Conservation (phyloP, 2,888 invertebrate genomes). For the Drosophila limbata region DNA sequence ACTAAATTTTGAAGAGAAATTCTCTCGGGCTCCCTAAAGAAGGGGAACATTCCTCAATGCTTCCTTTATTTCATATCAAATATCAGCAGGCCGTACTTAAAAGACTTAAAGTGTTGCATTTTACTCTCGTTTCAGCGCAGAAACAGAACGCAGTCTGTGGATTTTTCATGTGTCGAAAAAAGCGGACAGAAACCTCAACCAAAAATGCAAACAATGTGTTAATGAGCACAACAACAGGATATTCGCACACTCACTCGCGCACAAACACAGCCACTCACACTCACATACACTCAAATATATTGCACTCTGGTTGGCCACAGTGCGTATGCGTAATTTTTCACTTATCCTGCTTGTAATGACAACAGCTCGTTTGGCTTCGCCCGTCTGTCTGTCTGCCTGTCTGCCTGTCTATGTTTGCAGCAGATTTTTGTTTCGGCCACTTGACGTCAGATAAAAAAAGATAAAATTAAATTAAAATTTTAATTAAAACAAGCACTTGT, state of each 20-base stretch:
- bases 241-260: neutral
- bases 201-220: conserved; percentile 58
- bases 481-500: conserved; percentile 76
- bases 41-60: no score
- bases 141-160: conserved; percentile 1
- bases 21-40: conserved; percentile 16
- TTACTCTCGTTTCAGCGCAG: neutral
- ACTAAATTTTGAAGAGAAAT: conserved; percentile 26
- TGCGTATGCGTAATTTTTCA: conserved; percentile 79
- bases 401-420: conserved; percentile 9
- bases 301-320: conserved; percentile 44
- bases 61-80: conserved; percentile 1
- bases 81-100: neutral
- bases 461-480: conserved; percentile 76
- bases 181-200: conserved; percentile 29
- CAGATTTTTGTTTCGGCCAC: conserved; percentile 75
- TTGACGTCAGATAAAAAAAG: conserved; percentile 52
- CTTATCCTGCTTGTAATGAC: conserved; percentile 59
- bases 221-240: conserved; percentile 51
- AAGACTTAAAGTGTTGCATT: neutral
- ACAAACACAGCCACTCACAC: conserved; percentile 5
- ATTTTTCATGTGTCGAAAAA: conserved; percentile 16
- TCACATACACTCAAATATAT: conserved; percentile 47
- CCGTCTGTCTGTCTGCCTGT: neutral
- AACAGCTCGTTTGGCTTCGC: conserved; percentile 32